These are phyloP conservation scores for Panthera leo DNA, from an alignment of 2,113 vertebrate species.

Conservation along the genomic window DNA sequence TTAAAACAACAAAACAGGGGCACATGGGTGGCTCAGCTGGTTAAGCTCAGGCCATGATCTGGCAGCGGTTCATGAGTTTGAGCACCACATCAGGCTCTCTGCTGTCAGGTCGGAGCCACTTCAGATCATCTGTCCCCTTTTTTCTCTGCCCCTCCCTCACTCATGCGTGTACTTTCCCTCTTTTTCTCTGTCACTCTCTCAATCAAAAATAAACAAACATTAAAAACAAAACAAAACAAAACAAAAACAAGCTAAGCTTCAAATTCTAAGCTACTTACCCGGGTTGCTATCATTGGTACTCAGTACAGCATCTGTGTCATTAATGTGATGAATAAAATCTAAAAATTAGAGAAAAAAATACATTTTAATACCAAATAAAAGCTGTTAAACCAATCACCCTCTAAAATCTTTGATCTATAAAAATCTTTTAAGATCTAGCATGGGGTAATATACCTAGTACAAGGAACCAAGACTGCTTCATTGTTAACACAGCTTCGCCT, in stretches of 20 bases:
- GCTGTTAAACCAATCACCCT: neutral
- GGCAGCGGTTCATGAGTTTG: no score
- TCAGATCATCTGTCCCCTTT: no score
- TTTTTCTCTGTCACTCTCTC: no score
- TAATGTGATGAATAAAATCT: conserved; percentile 93
- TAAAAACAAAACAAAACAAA: no score
- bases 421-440: neutral
- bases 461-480: neutral
- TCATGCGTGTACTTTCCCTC: no score
- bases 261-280: conserved; percentile 84
- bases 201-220: no score
- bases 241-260: neutral
- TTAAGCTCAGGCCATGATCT: no score
- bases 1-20: no score
- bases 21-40: no score
- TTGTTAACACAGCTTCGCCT: neutral
- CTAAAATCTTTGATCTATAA: neutral
- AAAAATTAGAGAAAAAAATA: conserved; percentile 75
- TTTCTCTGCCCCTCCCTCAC: no score
- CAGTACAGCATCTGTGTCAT: conserved; percentile 87
- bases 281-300: conserved; percentile 92
- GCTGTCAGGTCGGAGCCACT: no score
- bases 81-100: no score
- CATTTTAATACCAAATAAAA: neutral
- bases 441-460: neutral